Conservation (phyloP, 2,888 invertebrate species). For the Drosophila anomalata region DNA sequence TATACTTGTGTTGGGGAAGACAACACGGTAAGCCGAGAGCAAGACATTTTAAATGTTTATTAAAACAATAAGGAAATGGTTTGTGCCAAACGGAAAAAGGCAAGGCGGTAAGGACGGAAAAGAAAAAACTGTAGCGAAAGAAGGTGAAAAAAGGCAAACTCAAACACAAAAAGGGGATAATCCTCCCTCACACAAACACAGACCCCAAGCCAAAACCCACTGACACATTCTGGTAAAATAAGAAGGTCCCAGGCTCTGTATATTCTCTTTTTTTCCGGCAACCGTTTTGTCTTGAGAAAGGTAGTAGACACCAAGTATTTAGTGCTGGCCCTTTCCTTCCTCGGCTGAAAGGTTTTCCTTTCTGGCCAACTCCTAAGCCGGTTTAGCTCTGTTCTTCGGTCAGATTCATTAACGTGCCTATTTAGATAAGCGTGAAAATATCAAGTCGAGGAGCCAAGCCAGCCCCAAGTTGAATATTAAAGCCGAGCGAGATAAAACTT, state of each 20-base stretch:
- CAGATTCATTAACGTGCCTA: conserved; percentile 80
- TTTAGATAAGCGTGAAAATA: conserved; percentile 73
- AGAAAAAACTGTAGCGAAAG: conserved; percentile 40
- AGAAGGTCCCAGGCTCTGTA: conserved; percentile 47
- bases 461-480: conserved; percentile 57
- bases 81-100: conserved; percentile 52
- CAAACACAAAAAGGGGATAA: conserved; percentile 70
- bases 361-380: conserved; percentile 59
- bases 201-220: conserved; percentile 30
- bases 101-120: conserved; percentile 44
- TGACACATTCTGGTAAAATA: conserved; percentile 54
- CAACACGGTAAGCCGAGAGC: conserved; percentile 62
- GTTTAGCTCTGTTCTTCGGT: conserved; percentile 68
- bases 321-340: conserved; percentile 46
- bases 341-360: conserved; percentile 69
- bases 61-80: conserved; percentile 82
- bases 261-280: conserved; percentile 45
- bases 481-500: conserved; percentile 43
- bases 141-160: conserved; percentile 69
- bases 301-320: conserved; percentile 67
- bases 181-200: conserved; percentile 49
- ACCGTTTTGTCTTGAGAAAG: conserved; percentile 65
- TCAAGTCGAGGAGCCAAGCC: conserved; percentile 38
- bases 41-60: conserved; percentile 81
- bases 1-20: conserved; percentile 6